Conservation (phyloP, 2,797 vertebrate species). For the Ara ararauna region DNA sequence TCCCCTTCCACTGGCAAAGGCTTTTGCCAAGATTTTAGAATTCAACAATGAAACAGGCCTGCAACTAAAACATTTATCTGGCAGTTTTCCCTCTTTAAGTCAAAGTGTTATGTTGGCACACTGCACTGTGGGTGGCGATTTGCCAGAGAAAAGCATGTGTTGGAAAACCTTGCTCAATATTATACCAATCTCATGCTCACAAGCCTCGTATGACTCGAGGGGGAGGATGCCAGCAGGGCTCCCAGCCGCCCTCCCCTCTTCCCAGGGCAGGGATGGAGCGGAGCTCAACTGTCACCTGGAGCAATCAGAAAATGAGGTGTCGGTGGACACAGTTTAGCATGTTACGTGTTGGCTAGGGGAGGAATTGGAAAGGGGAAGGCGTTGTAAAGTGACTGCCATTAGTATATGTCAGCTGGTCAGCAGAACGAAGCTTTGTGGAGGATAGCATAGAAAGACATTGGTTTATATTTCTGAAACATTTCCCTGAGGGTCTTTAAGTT, state of each 20-base stretch:
- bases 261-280: conserved; percentile 2
- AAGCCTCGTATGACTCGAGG: conserved; percentile 62
- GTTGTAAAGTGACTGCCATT: neutral
- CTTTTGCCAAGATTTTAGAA: conserved; percentile 76
- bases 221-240: conserved; percentile 69
- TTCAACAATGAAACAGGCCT: conserved; percentile 80
- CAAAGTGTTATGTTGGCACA: conserved; percentile 84
- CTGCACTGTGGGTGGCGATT: conserved; percentile 76
- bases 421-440: neutral
- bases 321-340: neutral
- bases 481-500: neutral
- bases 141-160: conserved; percentile 81
- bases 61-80: conserved; percentile 85
- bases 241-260: neutral
- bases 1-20: conserved; percentile 76
- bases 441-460: neutral
- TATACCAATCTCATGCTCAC: conserved; percentile 77
- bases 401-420: neutral
- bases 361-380: neutral
- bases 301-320: neutral
- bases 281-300: neutral
- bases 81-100: conserved; percentile 86
- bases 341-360: neutral
- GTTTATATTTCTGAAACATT: neutral
- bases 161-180: conserved; percentile 80